Base-by-base conservation (phyloP, 1,140 invertebrate species). In the Antheraea pernyi region DNA sequence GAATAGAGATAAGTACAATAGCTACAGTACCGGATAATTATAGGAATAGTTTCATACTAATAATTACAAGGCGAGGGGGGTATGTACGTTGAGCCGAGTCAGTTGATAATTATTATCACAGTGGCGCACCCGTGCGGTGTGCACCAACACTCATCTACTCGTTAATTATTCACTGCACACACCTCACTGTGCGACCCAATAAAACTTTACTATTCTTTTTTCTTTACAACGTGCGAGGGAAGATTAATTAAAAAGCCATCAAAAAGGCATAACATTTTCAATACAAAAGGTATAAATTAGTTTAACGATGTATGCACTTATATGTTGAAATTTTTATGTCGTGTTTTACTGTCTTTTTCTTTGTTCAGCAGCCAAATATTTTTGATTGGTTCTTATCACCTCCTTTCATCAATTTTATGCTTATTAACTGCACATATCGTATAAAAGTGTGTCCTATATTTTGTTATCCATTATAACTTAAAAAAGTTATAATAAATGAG, bases 101-200 rank as follows among this genome's bases (percentile, higher is more conserved):
- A n/a, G 59, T 60, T 39, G 63, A 65, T 65, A 65, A 65, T 65
- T 65, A 65, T 65, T 65, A 65, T 65, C 63, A 39, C n/a, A n/a
- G 36, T 42, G 22, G 22, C 39, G 30, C n/a, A 42, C 63, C 63
- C 59, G 59, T 9, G 22, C 22, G 22, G 22, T n/a, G 59, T 60
- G 59, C 59, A 60, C 59, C 59, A 65, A 42, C 39, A 42, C 39
- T 18, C 39, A 65, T 18, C 63, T 39, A n/a, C 63, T 65, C 30
- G 13, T 65, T 65, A 65, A 65, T 65, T 65, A 65, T 65, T 65
- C 64, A 65, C 37, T 19, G 64, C 64, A 19, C 13, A 65, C 64
- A 65, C 64, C 42, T 65, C 36, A 46, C 64, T 65, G 46, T 19
- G 16, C 11, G 64, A 64, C 39, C 64, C 42, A 65, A 65, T 65